These are phyloP conservation scores for Cladopsammia gracilis DNA, from an alignment of 64 coral and sea anemone genomes.

Conservation along the genomic window DNA sequence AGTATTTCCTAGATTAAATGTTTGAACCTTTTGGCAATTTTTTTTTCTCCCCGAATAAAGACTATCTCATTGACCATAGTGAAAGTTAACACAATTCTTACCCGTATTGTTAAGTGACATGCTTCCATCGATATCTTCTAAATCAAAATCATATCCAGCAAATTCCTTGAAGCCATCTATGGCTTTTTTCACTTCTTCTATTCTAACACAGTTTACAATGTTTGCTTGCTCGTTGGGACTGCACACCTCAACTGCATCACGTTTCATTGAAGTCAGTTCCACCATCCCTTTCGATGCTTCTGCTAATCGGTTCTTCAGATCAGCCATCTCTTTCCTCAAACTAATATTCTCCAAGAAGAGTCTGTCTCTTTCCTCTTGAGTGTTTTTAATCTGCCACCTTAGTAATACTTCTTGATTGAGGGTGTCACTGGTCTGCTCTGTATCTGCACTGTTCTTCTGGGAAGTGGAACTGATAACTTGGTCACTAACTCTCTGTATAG, in stretches of 20 bases:
- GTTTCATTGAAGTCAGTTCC: not conserved
- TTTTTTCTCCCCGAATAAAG: not conserved
- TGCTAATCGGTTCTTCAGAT: not conserved
- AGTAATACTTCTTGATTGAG: not conserved
- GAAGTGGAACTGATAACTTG: not conserved
- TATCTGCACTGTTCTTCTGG: not conserved
- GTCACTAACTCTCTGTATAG: constrained; percentile 12
- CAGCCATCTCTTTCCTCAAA: not conserved
- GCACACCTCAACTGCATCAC: not conserved
- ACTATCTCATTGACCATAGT: not conserved
- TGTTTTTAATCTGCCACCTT: not conserved
- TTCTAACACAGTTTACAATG: not conserved
- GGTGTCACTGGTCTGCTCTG: not conserved
- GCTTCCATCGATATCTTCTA: not conserved
- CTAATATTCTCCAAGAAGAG: not conserved
- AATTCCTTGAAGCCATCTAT: not conserved
- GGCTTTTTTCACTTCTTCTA: not conserved
- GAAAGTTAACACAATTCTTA: not conserved
- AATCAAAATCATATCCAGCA: not conserved
- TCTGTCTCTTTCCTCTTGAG: constrained; percentile 14
- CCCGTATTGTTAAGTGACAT: not conserved
- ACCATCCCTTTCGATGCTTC: not conserved
- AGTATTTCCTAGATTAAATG: not conserved
- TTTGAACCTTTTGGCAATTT: too few relatives aligned
- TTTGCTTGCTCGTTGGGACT: not conserved